These are phyloP conservation scores for Leguminivora glycinivorella DNA, from an alignment of 1,140 invertebrate genomes.

Conservation along the genomic window DNA sequence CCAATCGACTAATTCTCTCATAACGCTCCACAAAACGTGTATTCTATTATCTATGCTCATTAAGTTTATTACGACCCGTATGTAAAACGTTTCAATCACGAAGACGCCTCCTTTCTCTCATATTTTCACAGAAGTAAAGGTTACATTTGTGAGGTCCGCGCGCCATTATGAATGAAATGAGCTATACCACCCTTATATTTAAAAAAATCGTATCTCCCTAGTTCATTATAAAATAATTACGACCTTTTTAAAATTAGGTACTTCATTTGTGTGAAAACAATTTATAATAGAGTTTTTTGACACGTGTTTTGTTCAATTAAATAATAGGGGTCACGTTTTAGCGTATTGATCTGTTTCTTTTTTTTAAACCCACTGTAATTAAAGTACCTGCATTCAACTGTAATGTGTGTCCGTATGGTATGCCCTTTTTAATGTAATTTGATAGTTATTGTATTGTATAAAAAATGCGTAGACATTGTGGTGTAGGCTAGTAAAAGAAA, in stretches of 20 bases:
- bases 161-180: too few species aligned
- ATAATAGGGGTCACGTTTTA: background rate
- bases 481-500: too few species aligned
- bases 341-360: background rate
- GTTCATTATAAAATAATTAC: background rate
- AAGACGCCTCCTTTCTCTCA: too few species aligned
- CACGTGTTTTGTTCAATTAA: slow-evolving; percentile 5
- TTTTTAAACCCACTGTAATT: background rate
- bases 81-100: too few species aligned
- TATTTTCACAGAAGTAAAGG: too few species aligned
- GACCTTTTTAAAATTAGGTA: background rate
- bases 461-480: too few species aligned
- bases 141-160: too few species aligned
- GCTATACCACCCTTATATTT: background rate
- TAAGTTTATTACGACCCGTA: background rate
- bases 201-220: background rate
- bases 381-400: background rate
- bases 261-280: background rate
- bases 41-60: background rate
- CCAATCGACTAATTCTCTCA: background rate
- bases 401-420: background rate
- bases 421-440: background rate
- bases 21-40: background rate
- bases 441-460: too few species aligned
- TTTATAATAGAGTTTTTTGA: background rate